Evolutionary conservation across 2,797 vertebrate species (phyloP).

Genomic region (Pampus argenteus): DNA sequence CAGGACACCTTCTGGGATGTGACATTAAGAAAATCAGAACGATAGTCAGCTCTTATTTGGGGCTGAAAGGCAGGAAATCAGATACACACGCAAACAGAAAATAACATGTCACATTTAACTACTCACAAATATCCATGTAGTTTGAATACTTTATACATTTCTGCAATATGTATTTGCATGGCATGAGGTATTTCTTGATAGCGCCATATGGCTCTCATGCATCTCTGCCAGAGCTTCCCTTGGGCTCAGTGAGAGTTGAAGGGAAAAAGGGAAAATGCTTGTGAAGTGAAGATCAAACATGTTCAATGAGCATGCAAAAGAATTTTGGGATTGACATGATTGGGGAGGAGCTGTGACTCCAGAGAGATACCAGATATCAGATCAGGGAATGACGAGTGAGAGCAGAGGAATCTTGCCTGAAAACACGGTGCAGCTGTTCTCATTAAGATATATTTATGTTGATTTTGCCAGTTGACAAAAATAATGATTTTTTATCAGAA

Average conservation of each 20-base stretch:
- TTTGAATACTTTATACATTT: conserved; percentile 28
- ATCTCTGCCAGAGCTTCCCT: conserved; percentile 42
- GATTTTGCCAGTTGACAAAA: too few species aligned
- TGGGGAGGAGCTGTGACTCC: conserved; percentile 18
- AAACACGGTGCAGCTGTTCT: too few species aligned
- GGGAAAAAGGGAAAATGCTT: conserved; percentile 31
- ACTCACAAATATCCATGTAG: conserved; percentile 26
- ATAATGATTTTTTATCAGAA: too few species aligned
- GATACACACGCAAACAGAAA: conserved; percentile 17
- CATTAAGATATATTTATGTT: too few species aligned
- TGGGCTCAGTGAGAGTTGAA: conserved; percentile 35
- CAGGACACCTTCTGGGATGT: conserved; percentile 37
- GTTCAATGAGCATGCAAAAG: conserved; percentile 53
- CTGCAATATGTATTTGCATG: conserved; percentile 33
- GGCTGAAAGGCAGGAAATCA: conserved; percentile 39
- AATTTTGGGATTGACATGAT: conserved; percentile 30
- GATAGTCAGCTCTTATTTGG: conserved; percentile 40
- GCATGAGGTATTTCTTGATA: conserved; percentile 31
- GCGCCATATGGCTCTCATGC: conserved; percentile 60
- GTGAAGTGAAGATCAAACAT: conserved; percentile 51
- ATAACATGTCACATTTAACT: conserved; percentile 33
- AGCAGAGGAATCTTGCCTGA: conserved; percentile 3
- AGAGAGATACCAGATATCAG: conserved; percentile 31
- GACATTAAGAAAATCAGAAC: conserved; percentile 47
- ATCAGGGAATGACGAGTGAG: conserved; percentile 1